Base-by-base conservation (phyloP, 2,888 invertebrate genomes). In the Heliconius sara region DNA sequence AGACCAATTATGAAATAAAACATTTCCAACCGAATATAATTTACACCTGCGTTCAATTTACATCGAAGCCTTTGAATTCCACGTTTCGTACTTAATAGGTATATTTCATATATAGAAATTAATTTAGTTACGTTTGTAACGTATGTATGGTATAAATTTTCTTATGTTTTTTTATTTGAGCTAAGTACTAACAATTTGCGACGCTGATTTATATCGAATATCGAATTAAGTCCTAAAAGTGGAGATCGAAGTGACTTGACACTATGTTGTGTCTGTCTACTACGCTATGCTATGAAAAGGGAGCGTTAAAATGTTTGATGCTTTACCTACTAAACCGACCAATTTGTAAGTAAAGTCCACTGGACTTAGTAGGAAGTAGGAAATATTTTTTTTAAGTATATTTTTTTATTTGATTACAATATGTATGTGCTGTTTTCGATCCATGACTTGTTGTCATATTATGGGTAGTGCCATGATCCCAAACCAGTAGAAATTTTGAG, bases 1-100 rank as follows among this genome's bases (percentile, higher is more conserved):
- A 78, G 74, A 57, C 74, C 78, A 78, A 78, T 78, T 78, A 74
- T 43, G 39, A 57, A 78, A 78, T 74, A 74, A 78, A 74, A 74
- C 78, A 74, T 74, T 65, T 39, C 73, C 22, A 39, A 22, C 67
- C 74, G 57, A 78, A 74, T 78, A 78, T 74, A 78, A 68, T 74
- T 73, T 66, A 78, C 78, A 78, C 74, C 67, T 78, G 73, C 67
- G 66, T 47, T 75, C 47, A 66, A 66, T 75, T 75, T 66, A 75
- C 65, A 75, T 39, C 43, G 67, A 67, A 43, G 60, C 73, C 27
- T 65, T 52, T 74, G 78, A 74, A 67, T 60, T 74, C 67, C 75
- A 22, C 75, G 27, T 66, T 30, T 57, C 66, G 73, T 39, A 60
- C 60, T 30, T 75, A 65, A 65, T 27, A 65, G 13, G 65, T 65